Evolutionary conservation across 1,140 invertebrate genomes (phyloP), one percentile per base, ranked within the genome.

Genomic region (Bilobella aurantiaca): DNA sequence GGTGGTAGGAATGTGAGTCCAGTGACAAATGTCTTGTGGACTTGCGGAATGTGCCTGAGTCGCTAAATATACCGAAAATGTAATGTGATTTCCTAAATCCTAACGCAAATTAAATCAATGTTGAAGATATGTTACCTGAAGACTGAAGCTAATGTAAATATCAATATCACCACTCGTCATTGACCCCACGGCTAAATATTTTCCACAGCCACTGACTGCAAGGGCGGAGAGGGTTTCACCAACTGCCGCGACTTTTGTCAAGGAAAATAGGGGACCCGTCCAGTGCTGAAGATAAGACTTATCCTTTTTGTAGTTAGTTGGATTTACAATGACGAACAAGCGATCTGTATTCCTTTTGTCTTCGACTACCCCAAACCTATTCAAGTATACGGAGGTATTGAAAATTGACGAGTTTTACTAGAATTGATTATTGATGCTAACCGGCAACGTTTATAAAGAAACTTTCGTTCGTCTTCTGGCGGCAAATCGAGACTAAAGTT

Each of bases 21-120:
- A 34, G 93, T 96, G 34, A 96, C 88, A 80, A 96, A 96, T 85
- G 93, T 94, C 69, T 86, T 88, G 80, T 97, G 94, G 67, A 88
- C 90, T 73, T 84, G 83, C 70, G 85, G 80, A 73, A 94, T 84
- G 76, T 87, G 85, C 68, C 94, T 82, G 56, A 92, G 82, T 75
- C 84, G 86, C 86, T 94, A 78, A n/a, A n/a, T n/a, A n/a, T n/a
- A n/a, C n/a, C n/a, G n/a, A n/a, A n/a, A n/a, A n/a, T n/a, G n/a
- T n/a, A n/a, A n/a, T n/a, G n/a, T n/a, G n/a, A n/a, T n/a, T n/a
- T n/a, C n/a, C 60, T 81, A 78, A 67, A 58, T 68, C 67, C 57
- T 56, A 32, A 25, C 49, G 49, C 14, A 25, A 23, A 16, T 16
- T 56, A 16, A n/a, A n/a, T n/a, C n/a, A n/a, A n/a, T n/a, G n/a